phyloP scores from a whole-genome alignment of 2,113 vertebrate genomes.

The Coracopsis vasa region DNA sequence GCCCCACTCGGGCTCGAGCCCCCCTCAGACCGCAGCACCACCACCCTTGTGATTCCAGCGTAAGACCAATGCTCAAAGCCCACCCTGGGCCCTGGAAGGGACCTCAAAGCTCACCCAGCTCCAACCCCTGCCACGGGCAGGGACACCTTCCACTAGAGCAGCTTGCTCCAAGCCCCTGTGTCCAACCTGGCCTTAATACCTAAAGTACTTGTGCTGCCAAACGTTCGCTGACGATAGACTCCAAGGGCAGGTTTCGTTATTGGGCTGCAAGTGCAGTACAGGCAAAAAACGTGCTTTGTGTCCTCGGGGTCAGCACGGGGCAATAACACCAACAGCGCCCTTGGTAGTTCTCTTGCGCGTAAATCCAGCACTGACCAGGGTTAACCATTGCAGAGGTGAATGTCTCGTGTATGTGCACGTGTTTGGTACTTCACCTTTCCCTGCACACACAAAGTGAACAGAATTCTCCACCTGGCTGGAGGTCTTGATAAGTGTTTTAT shows the following conservation, averaged over 20 bases:
- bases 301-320: neutral
- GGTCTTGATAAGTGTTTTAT: neutral
- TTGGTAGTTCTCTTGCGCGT: too few relatives aligned
- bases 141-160: too few relatives aligned
- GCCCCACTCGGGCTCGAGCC: neutral
- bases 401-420: neutral
- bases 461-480: neutral
- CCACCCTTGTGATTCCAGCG: accelerated
- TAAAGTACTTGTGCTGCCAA: neutral
- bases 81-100: neutral
- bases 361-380: neutral
- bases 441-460: neutral
- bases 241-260: neutral
- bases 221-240: neutral
- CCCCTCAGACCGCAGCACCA: neutral
- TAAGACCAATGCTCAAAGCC: neutral
- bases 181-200: neutral
- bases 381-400: neutral
- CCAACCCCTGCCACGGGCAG: neutral
- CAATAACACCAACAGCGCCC: neutral
- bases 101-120: neutral
- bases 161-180: too few relatives aligned
- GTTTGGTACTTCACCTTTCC: neutral
- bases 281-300: neutral
- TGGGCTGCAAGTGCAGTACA: too few relatives aligned